Conservation (phyloP, 1,140 invertebrate genomes). For the Trypoxylus dichotomus region DNA sequence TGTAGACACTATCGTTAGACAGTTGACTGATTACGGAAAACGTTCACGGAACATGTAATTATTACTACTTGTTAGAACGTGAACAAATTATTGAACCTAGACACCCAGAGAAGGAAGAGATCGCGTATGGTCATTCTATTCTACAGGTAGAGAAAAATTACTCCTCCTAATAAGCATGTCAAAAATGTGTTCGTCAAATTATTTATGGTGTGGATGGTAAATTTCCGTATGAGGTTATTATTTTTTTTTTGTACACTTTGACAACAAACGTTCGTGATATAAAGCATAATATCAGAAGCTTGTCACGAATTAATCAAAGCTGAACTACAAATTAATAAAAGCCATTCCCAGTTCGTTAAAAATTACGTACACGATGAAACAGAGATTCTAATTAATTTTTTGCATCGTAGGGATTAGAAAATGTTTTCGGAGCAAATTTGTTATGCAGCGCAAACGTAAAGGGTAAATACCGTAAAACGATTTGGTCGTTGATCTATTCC, state of each 20-base stretch:
- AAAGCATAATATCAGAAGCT: neutral
- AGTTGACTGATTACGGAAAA: conserved; percentile 23
- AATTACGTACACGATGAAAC: neutral
- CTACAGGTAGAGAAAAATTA: neutral
- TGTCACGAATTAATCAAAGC: neutral
- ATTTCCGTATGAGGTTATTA: neutral
- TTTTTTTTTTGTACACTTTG: neutral
- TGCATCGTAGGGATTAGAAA: no score
- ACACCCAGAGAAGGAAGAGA: neutral
- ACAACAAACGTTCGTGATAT: neutral
- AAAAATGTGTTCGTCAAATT: conserved; percentile 1
- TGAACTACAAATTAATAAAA: neutral
- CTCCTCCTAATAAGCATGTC: neutral
- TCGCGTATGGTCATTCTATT: neutral
- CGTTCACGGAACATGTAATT: conserved; percentile 25
- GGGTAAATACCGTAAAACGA: no score
- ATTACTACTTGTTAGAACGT: conserved; percentile 25
- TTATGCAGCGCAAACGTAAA: no score
- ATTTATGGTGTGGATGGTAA: neutral
- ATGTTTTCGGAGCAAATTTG: no score
- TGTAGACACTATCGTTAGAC: conserved; percentile 23
- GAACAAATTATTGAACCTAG: conserved; percentile 9
- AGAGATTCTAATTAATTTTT: no score
- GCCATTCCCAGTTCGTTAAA: neutral
- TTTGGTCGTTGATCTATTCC: no score